Evolutionary conservation across 1,140 invertebrate species (phyloP), one percentile per base, ranked within the genome.

Genomic region (Drosophila sucinea): DNA sequence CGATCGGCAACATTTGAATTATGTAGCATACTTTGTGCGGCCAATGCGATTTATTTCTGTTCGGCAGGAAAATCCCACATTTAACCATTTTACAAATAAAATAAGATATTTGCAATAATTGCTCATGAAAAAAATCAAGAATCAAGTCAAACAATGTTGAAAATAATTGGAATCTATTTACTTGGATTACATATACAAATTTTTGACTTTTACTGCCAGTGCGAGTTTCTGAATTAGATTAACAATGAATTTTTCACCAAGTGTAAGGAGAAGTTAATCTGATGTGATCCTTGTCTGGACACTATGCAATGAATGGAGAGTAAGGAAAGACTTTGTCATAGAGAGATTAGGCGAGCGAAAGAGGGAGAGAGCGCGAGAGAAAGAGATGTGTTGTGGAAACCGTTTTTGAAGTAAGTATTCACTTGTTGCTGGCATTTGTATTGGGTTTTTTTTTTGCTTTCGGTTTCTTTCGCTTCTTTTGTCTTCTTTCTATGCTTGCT

Each of bases 391-490:
- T 10, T 51, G 23, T 51, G 44, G 44, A 51, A 51, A 51, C 44
- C 44, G 17, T 51, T 51, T 51, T 47, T 17, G 44, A 47, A 47
- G 44, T 51, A 27, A 27, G 25, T 51, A 51, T 23, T 27, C 44
- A 51, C 23, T 51, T 51, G 25, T 51, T 51, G 44, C 44, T 51
- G 44, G 44, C 44, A 51, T 51, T 27, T 51, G 6, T 44, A 17
- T 44, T 44, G n/a, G 0, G 35, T 11, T 7, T 17, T 67, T 55
- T n/a, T 44, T 17, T 29, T n/a, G 35, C 8, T 56, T 54, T 54
- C 1, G 4, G 17, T 44, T 44, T 44, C 17, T 11, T 11, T 6
- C 5, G 5, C 32, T 57, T 32, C 29, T 66, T 23, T 56, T 17
- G 4, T 33, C 10, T 1, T 17, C 3, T 23, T 57, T 10, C 0